phyloP scores from a whole-genome alignment of 2,797 vertebrate genomes.

The Coregonus suidteri region DNA sequence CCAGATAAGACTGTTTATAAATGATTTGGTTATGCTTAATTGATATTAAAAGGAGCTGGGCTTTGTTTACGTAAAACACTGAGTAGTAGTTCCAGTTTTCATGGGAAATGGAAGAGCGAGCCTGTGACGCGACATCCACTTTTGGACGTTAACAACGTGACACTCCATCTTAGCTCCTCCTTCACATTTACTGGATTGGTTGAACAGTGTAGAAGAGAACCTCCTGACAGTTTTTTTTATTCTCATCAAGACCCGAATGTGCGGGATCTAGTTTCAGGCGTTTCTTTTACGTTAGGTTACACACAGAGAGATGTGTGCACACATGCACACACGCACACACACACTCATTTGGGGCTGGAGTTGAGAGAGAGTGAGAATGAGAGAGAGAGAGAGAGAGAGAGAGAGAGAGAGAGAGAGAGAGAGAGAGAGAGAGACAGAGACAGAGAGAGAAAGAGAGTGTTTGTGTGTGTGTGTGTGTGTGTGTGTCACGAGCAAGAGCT shows the following conservation, averaged over 20 bases:
- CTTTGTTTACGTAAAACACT: conserved; percentile 73
- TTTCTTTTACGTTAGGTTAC: no score
- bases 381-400: background rate
- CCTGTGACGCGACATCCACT: no score
- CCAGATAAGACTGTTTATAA: conserved; percentile 78
- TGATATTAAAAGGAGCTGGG: conserved; percentile 74
- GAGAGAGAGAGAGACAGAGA: no score
- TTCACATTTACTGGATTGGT: no score
- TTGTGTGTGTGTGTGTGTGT: background rate
- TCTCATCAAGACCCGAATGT: no score
- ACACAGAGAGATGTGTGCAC: no score
- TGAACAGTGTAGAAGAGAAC: no score
- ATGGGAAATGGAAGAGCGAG: no score
- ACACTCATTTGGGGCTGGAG: conserved; percentile 25
- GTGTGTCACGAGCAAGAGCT: background rate
- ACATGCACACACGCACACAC: background rate
- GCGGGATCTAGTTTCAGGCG: no score
- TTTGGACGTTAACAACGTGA: no score
- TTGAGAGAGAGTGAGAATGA: no score
- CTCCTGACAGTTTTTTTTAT: accelerated
- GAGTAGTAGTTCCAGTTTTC: conserved; percentile 5
- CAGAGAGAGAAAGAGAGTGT: background rate
- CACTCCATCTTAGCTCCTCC: no score
- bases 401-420: background rate
- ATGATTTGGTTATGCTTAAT: conserved; percentile 79